phyloP scores from a whole-genome alignment of 2,888 invertebrate genomes.

The Calephelis perditalis region DNA sequence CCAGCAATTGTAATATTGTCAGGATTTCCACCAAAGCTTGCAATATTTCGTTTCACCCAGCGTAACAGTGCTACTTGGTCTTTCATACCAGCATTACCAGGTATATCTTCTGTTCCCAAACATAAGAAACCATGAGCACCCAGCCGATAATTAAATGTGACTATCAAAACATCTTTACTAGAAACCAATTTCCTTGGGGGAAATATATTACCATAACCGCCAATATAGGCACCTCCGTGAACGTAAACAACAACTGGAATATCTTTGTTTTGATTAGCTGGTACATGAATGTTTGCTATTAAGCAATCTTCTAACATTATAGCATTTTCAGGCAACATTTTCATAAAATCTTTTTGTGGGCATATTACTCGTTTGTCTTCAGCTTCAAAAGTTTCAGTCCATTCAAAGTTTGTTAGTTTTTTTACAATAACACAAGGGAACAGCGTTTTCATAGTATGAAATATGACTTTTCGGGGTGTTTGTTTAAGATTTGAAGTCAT shows the following conservation, averaged over 20 bases:
- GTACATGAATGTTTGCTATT: not conserved
- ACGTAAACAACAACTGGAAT: not conserved
- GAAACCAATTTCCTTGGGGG: not conserved
- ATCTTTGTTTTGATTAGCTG: conserved; percentile 31
- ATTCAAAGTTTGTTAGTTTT: conserved; percentile 19
- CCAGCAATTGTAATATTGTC: conserved; percentile 34
- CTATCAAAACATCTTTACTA: too few species aligned
- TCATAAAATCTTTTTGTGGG: conserved; percentile 32
- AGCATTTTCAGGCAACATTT: conserved; percentile 31
- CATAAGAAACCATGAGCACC: too few species aligned
- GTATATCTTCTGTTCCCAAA: too few species aligned
- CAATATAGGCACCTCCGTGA: not conserved
- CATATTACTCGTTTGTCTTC: conserved; percentile 35
- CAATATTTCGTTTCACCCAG: too few species aligned
- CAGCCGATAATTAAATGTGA: too few species aligned
- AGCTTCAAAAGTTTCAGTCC: conserved; percentile 38
- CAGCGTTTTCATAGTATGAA: too few species aligned
- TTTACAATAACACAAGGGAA: too few species aligned
- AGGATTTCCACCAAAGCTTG: too few species aligned
- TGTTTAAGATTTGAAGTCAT: too few species aligned
- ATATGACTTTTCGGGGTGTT: too few species aligned
- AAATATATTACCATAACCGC: not conserved
- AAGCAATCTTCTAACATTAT: conserved; percentile 17
- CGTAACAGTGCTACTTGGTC: conserved; percentile 20
- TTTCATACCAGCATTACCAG: too few species aligned